Evolutionary conservation across 2,113 vertebrate genomes (phyloP).

Genomic region (Rhombomys opimus): DNA sequence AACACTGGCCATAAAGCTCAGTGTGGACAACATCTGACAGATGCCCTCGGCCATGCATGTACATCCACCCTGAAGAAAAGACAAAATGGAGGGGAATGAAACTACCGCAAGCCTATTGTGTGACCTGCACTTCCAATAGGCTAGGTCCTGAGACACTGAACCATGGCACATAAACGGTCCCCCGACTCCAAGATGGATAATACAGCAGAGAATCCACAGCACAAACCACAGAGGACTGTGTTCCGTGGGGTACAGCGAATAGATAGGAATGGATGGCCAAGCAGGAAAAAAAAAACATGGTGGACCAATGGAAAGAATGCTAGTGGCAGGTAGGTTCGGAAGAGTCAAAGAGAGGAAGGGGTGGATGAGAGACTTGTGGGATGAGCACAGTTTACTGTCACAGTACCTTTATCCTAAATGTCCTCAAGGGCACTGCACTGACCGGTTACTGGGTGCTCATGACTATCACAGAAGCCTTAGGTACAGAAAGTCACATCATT

Average conservation of each 20-base stretch:
- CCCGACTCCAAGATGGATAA: background rate
- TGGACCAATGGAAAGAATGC: background rate
- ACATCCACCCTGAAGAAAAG: constrained; percentile 2
- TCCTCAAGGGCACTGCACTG: constrained; percentile 27
- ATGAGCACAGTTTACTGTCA: background rate
- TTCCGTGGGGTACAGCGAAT: background rate
- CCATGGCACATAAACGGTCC: background rate
- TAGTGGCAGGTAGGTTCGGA: background rate
- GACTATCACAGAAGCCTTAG: background rate
- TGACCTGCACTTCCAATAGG: background rate
- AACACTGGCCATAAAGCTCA: background rate
- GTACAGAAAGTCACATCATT: background rate
- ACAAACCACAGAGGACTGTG: background rate
- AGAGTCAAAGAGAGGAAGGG: background rate
- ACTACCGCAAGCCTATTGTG: background rate
- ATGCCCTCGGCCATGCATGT: constrained; percentile 18
- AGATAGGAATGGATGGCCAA: background rate
- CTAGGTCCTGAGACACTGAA: background rate
- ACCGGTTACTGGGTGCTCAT: background rate
- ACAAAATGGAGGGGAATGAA: background rate
- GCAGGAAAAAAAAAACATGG: background rate
- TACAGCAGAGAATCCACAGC: background rate
- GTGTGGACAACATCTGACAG: background rate
- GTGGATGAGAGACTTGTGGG: background rate
- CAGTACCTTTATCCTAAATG: constrained; percentile 68